Conservation (phyloP, 2,888 invertebrate genomes). For the Diplazon laetatorius region DNA sequence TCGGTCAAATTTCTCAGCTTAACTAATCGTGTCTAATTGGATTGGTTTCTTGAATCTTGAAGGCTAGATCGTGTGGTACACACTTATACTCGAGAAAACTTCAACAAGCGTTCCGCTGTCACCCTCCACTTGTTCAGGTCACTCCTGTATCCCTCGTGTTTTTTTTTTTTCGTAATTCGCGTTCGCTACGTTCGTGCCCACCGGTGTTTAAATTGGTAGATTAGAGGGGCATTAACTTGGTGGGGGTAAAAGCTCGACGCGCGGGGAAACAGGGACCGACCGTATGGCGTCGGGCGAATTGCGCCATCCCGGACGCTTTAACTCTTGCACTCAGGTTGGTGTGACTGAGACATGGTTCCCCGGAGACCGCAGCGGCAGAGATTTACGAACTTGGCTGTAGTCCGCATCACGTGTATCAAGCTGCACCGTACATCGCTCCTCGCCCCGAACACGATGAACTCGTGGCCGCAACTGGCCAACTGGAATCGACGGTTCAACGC, state of each 20-base stretch:
- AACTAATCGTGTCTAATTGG: too few species aligned
- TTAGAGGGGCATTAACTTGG: conserved; percentile 78
- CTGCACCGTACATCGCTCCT: conserved; percentile 33
- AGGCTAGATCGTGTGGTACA: too few species aligned
- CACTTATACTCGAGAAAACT: not conserved
- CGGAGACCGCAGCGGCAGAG: conserved; percentile 74
- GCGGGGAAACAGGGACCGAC: conserved; percentile 40
- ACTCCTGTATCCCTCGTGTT: not conserved
- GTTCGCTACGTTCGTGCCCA: too few species aligned
- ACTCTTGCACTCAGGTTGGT: conserved; percentile 77
- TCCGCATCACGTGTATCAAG: conserved; percentile 63
- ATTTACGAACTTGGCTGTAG: conserved; percentile 77
- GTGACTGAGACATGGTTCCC: conserved; percentile 82
- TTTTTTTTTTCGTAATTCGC: conserved; percentile 20
- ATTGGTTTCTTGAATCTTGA: too few species aligned
- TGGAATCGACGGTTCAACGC: conserved; percentile 44
- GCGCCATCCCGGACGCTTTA: conserved; percentile 73
- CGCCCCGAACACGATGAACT: conserved; percentile 32
- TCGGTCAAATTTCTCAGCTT: too few species aligned
- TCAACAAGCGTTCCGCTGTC: not conserved
- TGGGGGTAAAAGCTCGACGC: conserved; percentile 64
- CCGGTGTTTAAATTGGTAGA: conserved; percentile 75
- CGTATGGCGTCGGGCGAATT: conserved; percentile 47
- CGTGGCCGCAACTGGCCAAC: conserved; percentile 38
- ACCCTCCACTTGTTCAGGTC: conserved; percentile 10